Evolutionary conservation across 2,113 vertebrate genomes (phyloP), one percentile per base, ranked within the genome.

Genomic region (Speoplatyrhinus poulsoni): DNA sequence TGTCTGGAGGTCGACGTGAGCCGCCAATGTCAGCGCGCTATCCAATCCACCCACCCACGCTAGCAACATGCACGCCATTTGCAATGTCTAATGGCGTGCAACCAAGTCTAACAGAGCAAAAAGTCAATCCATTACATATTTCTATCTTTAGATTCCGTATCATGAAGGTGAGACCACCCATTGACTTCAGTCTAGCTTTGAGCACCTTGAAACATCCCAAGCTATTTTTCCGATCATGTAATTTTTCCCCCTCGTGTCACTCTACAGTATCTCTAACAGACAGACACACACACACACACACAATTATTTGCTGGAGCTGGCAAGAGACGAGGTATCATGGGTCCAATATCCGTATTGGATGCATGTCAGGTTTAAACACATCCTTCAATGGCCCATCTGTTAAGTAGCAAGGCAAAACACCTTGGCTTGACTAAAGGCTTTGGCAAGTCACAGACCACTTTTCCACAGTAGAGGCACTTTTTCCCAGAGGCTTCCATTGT

Each of bases 281-380:
- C 26, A 26, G 26, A 26, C 26, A 26, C 26, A 26, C 26, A 26
- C 26, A 62, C 63, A 56, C 26, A 55, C 61, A 58, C 54, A 52
- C n/a, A 62, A 11, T 61, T 10, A 53, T 9, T 63, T 11, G 36
- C 0, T 11, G 10, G 8, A 65, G 15, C 36, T 33, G 47, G 32
- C 50, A 69, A 26, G 26, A 26, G 26, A 26, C 26, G 2, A 26
- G 26, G 26, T 26, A 26, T 26, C 26, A 26, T 26, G 26, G 26
- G 26, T 26, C 26, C 60, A 50, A 10, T 15, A 59, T 70, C 67
- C 65, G 59, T 67, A 77, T 67, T 70, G 67, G 61, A 70, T 17
- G 9, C 55, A 9, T 60, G 59, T 79, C 73, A 78, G 36, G 16
- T 70, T 65, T 53, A 69, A 70, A 78, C 50, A 62, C 66, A 71